Evolutionary conservation across 1,140 invertebrate species (phyloP).

Genomic region (Bombyx mori): DNA sequence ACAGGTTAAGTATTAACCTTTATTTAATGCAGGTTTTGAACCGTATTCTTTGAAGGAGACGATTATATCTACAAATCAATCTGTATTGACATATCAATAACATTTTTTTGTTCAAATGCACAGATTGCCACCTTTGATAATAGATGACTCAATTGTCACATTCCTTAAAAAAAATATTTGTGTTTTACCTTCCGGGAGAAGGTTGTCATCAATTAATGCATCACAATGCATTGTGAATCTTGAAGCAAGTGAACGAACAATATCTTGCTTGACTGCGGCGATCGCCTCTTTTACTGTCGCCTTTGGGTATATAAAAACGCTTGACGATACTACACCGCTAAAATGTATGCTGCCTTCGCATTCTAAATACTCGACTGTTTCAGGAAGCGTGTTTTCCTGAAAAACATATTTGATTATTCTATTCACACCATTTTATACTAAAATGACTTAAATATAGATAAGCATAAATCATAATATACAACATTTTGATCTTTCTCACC

Average conservation of each 20-base stretch:
- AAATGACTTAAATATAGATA: too few species aligned
- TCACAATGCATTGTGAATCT: slow-evolving; percentile 89
- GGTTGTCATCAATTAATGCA: slow-evolving; percentile 84
- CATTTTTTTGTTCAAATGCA: too few species aligned
- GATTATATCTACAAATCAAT: too few species aligned
- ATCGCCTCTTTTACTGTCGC: slow-evolving; percentile 78
- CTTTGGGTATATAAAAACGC: slow-evolving; percentile 81
- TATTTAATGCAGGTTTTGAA: too few species aligned
- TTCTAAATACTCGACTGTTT: slow-evolving; percentile 66
- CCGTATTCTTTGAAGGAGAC: too few species aligned
- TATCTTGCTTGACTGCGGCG: slow-evolving; percentile 80
- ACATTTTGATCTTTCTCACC: too few species aligned
- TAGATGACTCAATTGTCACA: too few species aligned
- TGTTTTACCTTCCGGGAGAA: slow-evolving; percentile 74
- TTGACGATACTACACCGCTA: slow-evolving; percentile 77
- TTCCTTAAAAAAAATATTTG: not conserved
- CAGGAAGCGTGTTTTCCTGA: slow-evolving; percentile 61
- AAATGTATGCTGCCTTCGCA: slow-evolving; percentile 63
- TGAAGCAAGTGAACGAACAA: slow-evolving; percentile 82
- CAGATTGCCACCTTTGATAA: too few species aligned
- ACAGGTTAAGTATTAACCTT: too few species aligned
- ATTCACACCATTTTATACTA: too few species aligned
- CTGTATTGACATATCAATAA: too few species aligned
- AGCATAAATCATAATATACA: too few species aligned
- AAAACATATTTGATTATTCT: slow-evolving; percentile 16